A percentile compares a stretch with the other conserved stretches of the same genome.
phyloP scores from a whole-genome alignment of 1,140 invertebrate species.

The Hylaeus volcanicus region DNA sequence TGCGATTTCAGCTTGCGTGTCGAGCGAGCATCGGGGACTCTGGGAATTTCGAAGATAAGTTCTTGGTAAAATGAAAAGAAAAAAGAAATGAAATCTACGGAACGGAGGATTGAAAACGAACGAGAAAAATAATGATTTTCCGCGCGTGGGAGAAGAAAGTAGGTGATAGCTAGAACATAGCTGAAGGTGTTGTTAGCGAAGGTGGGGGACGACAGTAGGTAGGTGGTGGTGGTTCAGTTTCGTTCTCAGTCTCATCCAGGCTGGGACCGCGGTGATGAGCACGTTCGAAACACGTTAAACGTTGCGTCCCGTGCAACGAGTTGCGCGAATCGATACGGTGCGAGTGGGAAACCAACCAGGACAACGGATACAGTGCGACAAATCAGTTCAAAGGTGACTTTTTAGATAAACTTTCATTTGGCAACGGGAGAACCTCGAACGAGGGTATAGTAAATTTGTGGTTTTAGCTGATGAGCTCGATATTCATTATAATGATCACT shows the following conservation, averaged over 20 bases:
- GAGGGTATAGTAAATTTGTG: too few relatives aligned
- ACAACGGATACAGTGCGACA: background rate
- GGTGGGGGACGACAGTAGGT: conserved; percentile 40
- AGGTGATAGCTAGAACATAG: conserved; percentile 32
- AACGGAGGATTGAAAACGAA: too few relatives aligned
- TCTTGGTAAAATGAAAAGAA: background rate
- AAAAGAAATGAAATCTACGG: too few relatives aligned
- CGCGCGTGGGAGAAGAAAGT: conserved; percentile 16
- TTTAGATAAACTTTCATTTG: too few relatives aligned
- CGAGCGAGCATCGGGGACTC: too few relatives aligned
- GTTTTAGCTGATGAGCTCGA: too few relatives aligned
- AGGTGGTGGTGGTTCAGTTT: conserved; percentile 48
- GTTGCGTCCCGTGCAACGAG: background rate
- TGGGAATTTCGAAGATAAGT: background rate
- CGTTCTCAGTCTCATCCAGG: conserved; percentile 39
- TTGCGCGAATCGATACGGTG: conserved; percentile 18
- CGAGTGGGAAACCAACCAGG: background rate
- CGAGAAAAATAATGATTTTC: conserved; percentile 25
- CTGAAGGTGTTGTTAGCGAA: conserved; percentile 22
- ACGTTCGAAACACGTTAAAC: background rate
- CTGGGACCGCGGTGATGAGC: conserved; percentile 38
- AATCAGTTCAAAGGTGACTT: conserved; percentile 18
- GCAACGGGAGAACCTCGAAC: too few relatives aligned
- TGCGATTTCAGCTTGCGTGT: background rate
- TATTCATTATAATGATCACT: too few relatives aligned